phyloP scores from a whole-genome alignment of 2,797 vertebrate species.

The Moxostoma hubbsi region DNA sequence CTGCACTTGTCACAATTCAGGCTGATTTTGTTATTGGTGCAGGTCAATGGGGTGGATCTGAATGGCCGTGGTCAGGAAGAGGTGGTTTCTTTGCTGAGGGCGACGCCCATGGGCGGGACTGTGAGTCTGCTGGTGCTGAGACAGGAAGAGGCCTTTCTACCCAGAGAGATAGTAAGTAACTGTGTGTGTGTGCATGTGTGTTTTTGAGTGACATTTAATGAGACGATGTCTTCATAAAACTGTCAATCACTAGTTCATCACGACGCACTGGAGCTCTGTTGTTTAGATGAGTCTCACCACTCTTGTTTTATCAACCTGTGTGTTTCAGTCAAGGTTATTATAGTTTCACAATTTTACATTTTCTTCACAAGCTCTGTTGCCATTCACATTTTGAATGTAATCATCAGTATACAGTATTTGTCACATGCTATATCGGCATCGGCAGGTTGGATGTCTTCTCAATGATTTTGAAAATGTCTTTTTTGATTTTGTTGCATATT shows the following conservation, averaged over 20 bases:
- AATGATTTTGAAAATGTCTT: too few species aligned
- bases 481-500: too few species aligned
- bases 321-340: background rate
- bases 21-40: constrained; percentile 34
- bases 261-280: background rate
- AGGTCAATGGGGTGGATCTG: constrained; percentile 94
- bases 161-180: constrained; percentile 79
- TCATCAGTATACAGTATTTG: too few species aligned
- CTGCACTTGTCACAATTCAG: background rate
- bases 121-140: constrained; percentile 89
- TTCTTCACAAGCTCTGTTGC: background rate
- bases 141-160: constrained; percentile 87
- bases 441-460: too few species aligned
- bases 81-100: constrained; percentile 90
- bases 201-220: constrained; percentile 5
- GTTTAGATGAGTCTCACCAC: background rate
- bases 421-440: too few species aligned
- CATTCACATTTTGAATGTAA: background rate
- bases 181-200: background rate
- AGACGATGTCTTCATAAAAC: constrained; percentile 6
- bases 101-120: constrained; percentile 91
- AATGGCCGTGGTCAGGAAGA: constrained; percentile 93
- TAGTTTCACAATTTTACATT: background rate
- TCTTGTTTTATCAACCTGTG: background rate
- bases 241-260: background rate